Conservation (phyloP, 2,113 vertebrate genomes). For the Poeciliopsis turrubarensis region DNA sequence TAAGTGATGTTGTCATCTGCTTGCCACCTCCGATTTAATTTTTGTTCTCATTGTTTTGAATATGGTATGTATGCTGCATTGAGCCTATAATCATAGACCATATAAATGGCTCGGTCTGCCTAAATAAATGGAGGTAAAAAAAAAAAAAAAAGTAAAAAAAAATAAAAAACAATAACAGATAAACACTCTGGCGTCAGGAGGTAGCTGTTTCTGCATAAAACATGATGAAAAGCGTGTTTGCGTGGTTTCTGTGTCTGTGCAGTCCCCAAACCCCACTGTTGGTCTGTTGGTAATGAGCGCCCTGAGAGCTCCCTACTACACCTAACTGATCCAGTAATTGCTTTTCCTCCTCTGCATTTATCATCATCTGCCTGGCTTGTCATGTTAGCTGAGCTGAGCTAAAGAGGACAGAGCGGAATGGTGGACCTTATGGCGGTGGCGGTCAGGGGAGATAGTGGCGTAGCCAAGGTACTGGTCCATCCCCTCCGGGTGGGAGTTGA, state of each 20-base stretch:
- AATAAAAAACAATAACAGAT: slow-evolving; percentile 17
- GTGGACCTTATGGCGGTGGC: slow-evolving; percentile 29
- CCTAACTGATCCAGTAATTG: slow-evolving; percentile 81
- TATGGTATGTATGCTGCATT: not conserved
- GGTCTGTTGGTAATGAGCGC: slow-evolving; percentile 75
- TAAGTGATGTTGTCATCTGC: slow-evolving; percentile 27
- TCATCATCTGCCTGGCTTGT: slow-evolving; percentile 79
- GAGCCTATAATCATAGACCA: slow-evolving; percentile 6
- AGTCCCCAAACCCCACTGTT: slow-evolving; percentile 58
- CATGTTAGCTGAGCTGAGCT: slow-evolving; percentile 69
- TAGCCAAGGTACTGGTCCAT: slow-evolving; percentile 28
- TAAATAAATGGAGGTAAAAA: not conserved
- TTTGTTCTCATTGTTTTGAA: slow-evolving; percentile 6
- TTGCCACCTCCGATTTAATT: slow-evolving; percentile 34
- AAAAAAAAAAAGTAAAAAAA: not conserved
- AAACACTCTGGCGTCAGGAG: slow-evolving; percentile 1
- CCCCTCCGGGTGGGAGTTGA: slow-evolving; percentile 1
- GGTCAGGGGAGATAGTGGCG: slow-evolving; percentile 13
- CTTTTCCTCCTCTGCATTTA: slow-evolving; percentile 82
- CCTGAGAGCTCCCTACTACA: slow-evolving; percentile 72
- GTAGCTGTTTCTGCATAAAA: slow-evolving; percentile 30
- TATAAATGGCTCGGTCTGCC: not conserved
- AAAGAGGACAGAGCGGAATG: slow-evolving; percentile 49
- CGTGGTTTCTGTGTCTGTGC: slow-evolving; percentile 10
- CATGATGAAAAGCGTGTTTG: not conserved